A percentile compares a stretch with the other conserved stretches of the same genome.
Evolutionary conservation across 2,797 vertebrate species (phyloP).

Genomic region (Microctenopoma lineatum): DNA sequence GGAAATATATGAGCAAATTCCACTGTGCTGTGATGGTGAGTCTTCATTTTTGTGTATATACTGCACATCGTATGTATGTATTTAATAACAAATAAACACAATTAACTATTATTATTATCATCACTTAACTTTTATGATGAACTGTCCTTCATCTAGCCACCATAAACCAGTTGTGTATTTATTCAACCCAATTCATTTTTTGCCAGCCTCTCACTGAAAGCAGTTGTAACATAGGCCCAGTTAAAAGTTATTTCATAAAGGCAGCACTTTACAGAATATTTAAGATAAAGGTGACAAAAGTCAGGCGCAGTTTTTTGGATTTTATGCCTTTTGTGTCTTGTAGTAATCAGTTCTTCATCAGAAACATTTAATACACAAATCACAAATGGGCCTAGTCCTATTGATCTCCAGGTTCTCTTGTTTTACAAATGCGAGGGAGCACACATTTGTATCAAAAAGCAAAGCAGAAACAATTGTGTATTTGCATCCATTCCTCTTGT

Average conservation of each 20-base stretch:
- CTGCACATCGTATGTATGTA: constrained; percentile 26
- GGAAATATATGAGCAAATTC: constrained; percentile 32
- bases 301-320: constrained; percentile 40
- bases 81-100: constrained; percentile 28
- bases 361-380: constrained; percentile 49
- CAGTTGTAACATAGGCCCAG: constrained; percentile 31
- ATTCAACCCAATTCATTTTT: constrained; percentile 11
- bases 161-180: constrained; percentile 14
- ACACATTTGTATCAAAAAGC: constrained; percentile 62
- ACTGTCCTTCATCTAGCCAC: constrained; percentile 4
- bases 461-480: constrained; percentile 58
- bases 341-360: constrained; percentile 40
- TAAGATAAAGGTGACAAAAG: constrained; percentile 33
- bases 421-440: constrained; percentile 53
- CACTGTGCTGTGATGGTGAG: constrained; percentile 24
- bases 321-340: constrained; percentile 35
- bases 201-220: constrained; percentile 23
- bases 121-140: constrained; percentile 9
- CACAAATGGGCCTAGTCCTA: constrained; percentile 54
- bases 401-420: constrained; percentile 45
- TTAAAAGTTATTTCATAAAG: constrained; percentile 29
- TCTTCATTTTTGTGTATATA: constrained; percentile 22
- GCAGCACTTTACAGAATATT: constrained; percentile 49
- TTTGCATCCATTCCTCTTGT: constrained; percentile 52
- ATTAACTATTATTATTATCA: constrained; percentile 36